A percentile compares a stretch with the other conserved stretches of the same genome.
phyloP scores from a whole-genome alignment of 2,888 invertebrate genomes.

The Orthonevra nobilis region DNA sequence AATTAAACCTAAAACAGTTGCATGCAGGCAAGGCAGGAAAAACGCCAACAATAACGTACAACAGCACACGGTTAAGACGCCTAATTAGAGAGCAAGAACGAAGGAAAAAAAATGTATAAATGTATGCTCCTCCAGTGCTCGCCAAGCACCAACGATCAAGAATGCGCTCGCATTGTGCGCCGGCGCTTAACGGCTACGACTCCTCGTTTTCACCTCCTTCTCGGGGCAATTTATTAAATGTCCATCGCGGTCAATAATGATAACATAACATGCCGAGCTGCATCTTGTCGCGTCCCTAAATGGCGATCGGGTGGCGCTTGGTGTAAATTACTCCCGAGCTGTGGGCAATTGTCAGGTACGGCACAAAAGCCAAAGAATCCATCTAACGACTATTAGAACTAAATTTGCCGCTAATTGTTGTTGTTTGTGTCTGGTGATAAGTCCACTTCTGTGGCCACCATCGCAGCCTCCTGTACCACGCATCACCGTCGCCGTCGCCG shows the following conservation, averaged over 20 bases:
- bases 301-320: constrained; percentile 68
- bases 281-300: constrained; percentile 55
- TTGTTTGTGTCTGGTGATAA: constrained; percentile 34
- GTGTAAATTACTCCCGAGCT: constrained; percentile 61
- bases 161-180: constrained; percentile 52
- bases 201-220: constrained; percentile 3
- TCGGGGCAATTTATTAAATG: constrained; percentile 60
- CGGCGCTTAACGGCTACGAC: constrained; percentile 43
- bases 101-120: constrained; percentile 11
- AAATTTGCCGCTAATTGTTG: constrained; percentile 57
- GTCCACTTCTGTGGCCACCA: constrained; percentile 34
- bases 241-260: constrained; percentile 66
- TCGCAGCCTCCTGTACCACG: constrained; percentile 35
- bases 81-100: constrained; percentile 52
- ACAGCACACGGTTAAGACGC: constrained; percentile 42
- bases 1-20: constrained; percentile 60
- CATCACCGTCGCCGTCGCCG: constrained; percentile 30
- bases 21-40: constrained; percentile 22
- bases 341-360: constrained; percentile 41
- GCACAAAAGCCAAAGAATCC: constrained; percentile 45
- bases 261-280: constrained; percentile 58
- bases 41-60: constrained; percentile 23
- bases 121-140: constrained; percentile 26
- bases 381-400: constrained; percentile 62
- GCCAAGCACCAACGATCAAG: constrained; percentile 30